These are phyloP conservation scores for Parotia lawesii DNA, from an alignment of 2,113 vertebrate genomes.

Conservation along the genomic window DNA sequence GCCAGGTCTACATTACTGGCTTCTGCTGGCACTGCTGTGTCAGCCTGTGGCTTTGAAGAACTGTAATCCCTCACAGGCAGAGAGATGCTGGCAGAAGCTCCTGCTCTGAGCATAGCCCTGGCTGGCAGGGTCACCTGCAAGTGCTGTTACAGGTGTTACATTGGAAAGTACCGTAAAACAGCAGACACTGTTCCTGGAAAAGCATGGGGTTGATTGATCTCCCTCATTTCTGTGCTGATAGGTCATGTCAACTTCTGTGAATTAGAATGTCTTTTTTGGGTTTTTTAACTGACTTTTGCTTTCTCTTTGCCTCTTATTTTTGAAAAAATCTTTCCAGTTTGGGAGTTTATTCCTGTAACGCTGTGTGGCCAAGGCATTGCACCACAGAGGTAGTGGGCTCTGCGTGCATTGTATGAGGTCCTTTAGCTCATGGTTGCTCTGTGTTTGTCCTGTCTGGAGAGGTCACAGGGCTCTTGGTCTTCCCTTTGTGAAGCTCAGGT, in stretches of 20 bases:
- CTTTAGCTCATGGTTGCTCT: not conserved
- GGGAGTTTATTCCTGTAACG: not conserved
- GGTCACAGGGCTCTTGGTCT: not conserved
- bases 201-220: not conserved
- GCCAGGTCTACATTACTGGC: not conserved
- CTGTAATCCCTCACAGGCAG: not conserved
- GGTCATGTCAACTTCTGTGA: not conserved
- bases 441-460: not conserved
- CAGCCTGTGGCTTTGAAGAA: constrained; percentile 7
- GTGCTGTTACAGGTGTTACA: not conserved
- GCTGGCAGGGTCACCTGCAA: not conserved
- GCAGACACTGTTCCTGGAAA: not conserved
- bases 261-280: not conserved
- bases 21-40: not conserved
- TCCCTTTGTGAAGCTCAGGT: not conserved
- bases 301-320: not conserved
- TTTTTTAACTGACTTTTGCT: not conserved
- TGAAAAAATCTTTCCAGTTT: not conserved
- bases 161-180: not conserved
- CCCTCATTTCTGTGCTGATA: not conserved
- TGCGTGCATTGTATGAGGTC: accelerated
- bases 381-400: not conserved
- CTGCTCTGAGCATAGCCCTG: not conserved
- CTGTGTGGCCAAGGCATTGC: not conserved
- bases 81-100: constrained; percentile 1